A percentile compares a stretch with the other conserved stretches of the same genome.
phyloP scores from a whole-genome alignment of 2,113 vertebrate genomes.

The Anguilla japonica region DNA sequence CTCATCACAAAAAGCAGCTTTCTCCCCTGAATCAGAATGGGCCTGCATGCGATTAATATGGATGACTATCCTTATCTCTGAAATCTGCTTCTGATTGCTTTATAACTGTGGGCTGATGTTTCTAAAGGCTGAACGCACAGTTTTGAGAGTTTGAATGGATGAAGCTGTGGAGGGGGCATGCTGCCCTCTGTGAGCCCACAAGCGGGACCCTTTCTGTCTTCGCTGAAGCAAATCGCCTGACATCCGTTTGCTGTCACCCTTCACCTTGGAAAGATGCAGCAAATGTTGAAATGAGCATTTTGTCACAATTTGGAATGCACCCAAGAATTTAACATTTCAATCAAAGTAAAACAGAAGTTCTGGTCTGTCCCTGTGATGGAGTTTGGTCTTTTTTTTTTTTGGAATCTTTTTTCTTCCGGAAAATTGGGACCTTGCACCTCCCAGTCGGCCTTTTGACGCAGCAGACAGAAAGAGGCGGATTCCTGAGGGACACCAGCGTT shows the following conservation, averaged over 20 bases:
- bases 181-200: conserved; percentile 38
- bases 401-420: conserved; percentile 21
- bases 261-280: conserved; percentile 42
- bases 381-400: neutral
- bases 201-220: conserved; percentile 30
- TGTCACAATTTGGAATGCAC: conserved; percentile 37
- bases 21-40: conserved; percentile 55
- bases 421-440: conserved; percentile 25
- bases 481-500: conserved; percentile 38
- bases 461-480: conserved; percentile 24
- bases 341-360: conserved; percentile 29
- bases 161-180: conserved; percentile 33
- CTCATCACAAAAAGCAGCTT: conserved; percentile 51
- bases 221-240: conserved; percentile 39
- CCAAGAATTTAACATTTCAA: conserved; percentile 49
- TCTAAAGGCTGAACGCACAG: conserved; percentile 20
- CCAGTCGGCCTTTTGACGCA: conserved; percentile 37
- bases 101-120: conserved; percentile 30
- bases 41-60: conserved; percentile 52
- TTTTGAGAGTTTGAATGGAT: neutral
- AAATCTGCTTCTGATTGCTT: conserved; percentile 51
- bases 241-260: conserved; percentile 45
- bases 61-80: conserved; percentile 52
- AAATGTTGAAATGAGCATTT: conserved; percentile 52
- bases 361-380: conserved; percentile 11